phyloP scores from a whole-genome alignment of 2,113 vertebrate species.

The Leucopternis melanops region DNA sequence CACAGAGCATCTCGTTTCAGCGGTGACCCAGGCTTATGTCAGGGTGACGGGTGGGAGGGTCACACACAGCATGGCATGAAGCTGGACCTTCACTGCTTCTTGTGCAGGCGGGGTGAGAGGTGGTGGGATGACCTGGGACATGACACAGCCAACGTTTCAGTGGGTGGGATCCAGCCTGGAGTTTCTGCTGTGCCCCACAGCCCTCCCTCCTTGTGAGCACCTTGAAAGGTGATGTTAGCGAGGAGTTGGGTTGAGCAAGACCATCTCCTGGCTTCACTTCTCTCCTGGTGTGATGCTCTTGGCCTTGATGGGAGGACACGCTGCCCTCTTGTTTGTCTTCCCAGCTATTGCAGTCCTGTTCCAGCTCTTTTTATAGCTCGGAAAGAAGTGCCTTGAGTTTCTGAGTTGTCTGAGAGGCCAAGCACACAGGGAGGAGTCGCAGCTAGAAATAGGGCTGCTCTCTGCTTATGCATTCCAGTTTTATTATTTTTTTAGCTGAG shows the following conservation, averaged over 20 bases:
- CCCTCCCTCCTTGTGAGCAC: background rate
- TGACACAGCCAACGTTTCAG: fast-evolving
- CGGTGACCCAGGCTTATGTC: background rate
- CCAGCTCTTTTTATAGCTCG: slow-evolving; percentile 23
- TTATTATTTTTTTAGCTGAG: background rate
- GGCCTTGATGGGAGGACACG: background rate
- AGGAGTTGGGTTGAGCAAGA: background rate
- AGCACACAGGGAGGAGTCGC: background rate
- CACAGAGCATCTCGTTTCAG: background rate
- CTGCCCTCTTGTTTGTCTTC: slow-evolving; percentile 7
- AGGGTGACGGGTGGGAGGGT: background rate
- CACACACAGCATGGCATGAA: fast-evolving
- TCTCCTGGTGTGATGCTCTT: background rate
- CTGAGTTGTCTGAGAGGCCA: background rate
- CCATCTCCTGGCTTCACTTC: background rate
- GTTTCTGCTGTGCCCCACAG: background rate
- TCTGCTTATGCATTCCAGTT: slow-evolving; percentile 10
- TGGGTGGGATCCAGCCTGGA: background rate
- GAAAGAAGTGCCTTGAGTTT: slow-evolving; percentile 21
- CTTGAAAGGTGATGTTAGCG: background rate
- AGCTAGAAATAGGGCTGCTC: slow-evolving; percentile 38
- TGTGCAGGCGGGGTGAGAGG: background rate
- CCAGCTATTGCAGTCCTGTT: background rate
- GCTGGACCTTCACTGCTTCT: background rate
- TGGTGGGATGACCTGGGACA: background rate